These are phyloP conservation scores for Taxidea taxus DNA, from an alignment of 2,113 vertebrate species.

Conservation along the genomic window DNA sequence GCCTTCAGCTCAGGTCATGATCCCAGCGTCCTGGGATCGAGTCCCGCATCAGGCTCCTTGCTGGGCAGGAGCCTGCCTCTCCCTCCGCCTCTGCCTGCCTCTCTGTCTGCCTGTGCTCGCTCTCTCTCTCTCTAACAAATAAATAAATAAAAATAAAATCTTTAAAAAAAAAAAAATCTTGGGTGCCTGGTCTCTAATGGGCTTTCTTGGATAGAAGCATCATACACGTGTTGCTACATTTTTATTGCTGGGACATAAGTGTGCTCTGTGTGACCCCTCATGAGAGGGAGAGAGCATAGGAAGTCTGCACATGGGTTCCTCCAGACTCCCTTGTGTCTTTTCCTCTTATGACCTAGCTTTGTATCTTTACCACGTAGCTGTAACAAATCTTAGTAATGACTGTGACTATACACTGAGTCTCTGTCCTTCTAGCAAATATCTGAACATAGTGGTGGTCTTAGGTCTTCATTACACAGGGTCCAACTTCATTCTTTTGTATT, in stretches of 20 bases:
- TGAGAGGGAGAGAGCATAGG: neutral
- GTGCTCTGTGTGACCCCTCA: neutral
- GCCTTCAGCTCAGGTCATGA: no score
- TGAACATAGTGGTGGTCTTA: neutral
- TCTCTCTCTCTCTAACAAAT: no score
- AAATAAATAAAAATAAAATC: neutral
- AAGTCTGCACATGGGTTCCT: neutral
- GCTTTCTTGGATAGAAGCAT: neutral
- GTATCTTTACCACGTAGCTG: neutral
- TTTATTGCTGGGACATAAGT: neutral
- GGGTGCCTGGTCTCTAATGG: neutral
- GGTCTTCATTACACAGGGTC: neutral
- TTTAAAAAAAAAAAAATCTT: neutral
- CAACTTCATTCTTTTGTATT: neutral
- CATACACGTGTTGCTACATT: neutral
- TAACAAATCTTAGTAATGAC: neutral
- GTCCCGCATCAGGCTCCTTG: no score
- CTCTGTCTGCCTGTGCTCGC: no score
- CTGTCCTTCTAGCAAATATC: neutral
- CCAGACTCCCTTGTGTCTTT: neutral
- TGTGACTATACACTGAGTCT: neutral
- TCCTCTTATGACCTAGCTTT: neutral
- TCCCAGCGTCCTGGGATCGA: no score
- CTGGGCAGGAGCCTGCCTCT: no score
- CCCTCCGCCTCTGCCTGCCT: no score